phyloP scores from a whole-genome alignment of 1,140 invertebrate genomes.

The Phymastichus coffea region DNA sequence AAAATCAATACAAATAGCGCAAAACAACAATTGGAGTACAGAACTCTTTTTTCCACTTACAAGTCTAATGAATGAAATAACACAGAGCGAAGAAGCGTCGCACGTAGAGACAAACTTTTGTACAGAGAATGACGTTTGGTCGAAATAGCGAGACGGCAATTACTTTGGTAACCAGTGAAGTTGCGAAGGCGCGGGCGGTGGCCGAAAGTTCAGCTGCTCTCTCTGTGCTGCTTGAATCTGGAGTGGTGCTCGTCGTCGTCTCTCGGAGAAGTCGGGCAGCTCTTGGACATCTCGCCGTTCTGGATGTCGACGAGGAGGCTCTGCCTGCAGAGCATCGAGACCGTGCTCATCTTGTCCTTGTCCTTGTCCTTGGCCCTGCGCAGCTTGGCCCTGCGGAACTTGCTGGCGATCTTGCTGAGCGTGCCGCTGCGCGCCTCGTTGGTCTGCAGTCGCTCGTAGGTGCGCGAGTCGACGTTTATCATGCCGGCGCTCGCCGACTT shows the following conservation, averaged over 20 bases:
- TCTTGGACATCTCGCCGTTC: conserved; percentile 32
- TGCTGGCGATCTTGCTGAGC: conserved; percentile 61
- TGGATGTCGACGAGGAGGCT: conserved; percentile 65
- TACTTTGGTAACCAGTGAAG: neutral
- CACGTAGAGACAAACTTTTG: neutral
- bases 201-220: conserved; percentile 15
- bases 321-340: conserved; percentile 66
- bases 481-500: conserved; percentile 73
- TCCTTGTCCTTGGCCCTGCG: conserved; percentile 51
- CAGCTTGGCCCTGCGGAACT: conserved; percentile 61
- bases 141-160: neutral
- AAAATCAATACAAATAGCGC: no score
- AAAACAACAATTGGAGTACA: no score
- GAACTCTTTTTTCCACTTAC: no score
- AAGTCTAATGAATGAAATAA: neutral
- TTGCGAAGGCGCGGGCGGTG: neutral
- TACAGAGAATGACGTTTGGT: neutral
- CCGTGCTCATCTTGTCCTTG: conserved; percentile 55
- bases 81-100: neutral
- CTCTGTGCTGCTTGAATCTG: conserved; percentile 18
- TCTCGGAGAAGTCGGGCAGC: conserved; percentile 25
- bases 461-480: conserved; percentile 65
- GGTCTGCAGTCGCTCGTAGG: conserved; percentile 56
- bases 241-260: conserved; percentile 18
- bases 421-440: conserved; percentile 2